These are phyloP conservation scores for Adela reaumurella DNA, from an alignment of 2,888 invertebrate genomes.

Conservation along the genomic window DNA sequence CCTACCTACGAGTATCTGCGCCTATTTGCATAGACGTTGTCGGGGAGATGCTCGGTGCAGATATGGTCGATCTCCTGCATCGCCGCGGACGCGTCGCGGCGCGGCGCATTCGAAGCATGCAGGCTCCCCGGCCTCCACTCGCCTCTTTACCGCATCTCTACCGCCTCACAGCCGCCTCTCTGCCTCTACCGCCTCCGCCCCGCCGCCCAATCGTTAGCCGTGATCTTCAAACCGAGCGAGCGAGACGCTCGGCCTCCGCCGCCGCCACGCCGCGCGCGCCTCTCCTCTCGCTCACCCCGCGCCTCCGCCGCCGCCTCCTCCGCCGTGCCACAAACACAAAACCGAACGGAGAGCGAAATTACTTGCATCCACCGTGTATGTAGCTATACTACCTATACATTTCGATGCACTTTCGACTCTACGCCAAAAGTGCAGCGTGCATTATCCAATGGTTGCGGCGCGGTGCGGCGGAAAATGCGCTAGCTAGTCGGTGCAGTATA, in stretches of 20 bases:
- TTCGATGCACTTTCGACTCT: slow-evolving; percentile 20
- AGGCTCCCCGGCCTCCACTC: not conserved
- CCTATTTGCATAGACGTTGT: too few species aligned
- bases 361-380: slow-evolving; percentile 55
- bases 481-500: slow-evolving; percentile 32
- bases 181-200: slow-evolving; percentile 13
- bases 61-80: not conserved
- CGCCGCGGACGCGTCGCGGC: not conserved
- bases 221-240: slow-evolving; percentile 36
- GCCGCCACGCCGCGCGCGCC: too few species aligned
- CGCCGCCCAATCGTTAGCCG: slow-evolving; percentile 48
- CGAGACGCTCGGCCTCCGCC: not conserved
- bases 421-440: slow-evolving; percentile 10
- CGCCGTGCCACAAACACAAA: slow-evolving; percentile 54
- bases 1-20: too few species aligned
- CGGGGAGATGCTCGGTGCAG: too few species aligned
- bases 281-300: too few species aligned
- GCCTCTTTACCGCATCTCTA: not conserved
- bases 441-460: not conserved
- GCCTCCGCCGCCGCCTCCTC: not conserved
- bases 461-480: not conserved
- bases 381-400: slow-evolving; percentile 39
- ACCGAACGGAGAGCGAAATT: slow-evolving; percentile 52
- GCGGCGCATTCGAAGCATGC: not conserved
- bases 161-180: not conserved